These are phyloP conservation scores for Gymnocypris eckloni DNA, from an alignment of 2,797 vertebrate species.

Conservation along the genomic window DNA sequence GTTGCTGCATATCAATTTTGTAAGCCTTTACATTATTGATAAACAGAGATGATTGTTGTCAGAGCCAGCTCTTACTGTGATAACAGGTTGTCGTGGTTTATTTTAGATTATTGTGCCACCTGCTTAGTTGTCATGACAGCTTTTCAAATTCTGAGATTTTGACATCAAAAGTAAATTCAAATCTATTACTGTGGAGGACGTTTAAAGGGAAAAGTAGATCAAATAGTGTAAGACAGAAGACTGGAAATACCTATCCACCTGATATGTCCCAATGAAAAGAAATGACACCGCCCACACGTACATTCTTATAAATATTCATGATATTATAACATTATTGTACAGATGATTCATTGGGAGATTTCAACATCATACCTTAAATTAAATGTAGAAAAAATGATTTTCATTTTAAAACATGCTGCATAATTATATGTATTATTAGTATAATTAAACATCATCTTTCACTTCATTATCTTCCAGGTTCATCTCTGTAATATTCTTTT, in stretches of 20 bases:
- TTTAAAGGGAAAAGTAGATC: slow-evolving; percentile 26
- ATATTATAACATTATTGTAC: slow-evolving; percentile 2
- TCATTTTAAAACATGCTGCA: not conserved
- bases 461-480: slow-evolving; percentile 4
- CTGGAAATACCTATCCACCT: slow-evolving; percentile 6
- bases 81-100: slow-evolving; percentile 26
- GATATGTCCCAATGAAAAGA: slow-evolving; percentile 14
- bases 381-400: not conserved
- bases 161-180: slow-evolving; percentile 32
- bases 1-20: slow-evolving; percentile 39
- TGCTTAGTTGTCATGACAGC: slow-evolving; percentile 27
- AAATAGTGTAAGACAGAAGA: not conserved
- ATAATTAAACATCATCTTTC: slow-evolving; percentile 7
- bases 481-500: not conserved
- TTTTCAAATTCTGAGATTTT: slow-evolving; percentile 14
- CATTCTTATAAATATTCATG: slow-evolving; percentile 21
- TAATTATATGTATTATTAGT: slow-evolving; percentile 11
- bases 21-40: slow-evolving; percentile 54
- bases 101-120: slow-evolving; percentile 26
- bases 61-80: slow-evolving; percentile 15
- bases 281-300: not conserved
- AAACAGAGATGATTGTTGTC: slow-evolving; percentile 25
- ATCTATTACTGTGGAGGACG: slow-evolving; percentile 6
- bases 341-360: not conserved
- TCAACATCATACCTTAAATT: not conserved